These are phyloP conservation scores for Melanargia galathea DNA, from an alignment of 2,888 invertebrate species.

Conservation along the genomic window DNA sequence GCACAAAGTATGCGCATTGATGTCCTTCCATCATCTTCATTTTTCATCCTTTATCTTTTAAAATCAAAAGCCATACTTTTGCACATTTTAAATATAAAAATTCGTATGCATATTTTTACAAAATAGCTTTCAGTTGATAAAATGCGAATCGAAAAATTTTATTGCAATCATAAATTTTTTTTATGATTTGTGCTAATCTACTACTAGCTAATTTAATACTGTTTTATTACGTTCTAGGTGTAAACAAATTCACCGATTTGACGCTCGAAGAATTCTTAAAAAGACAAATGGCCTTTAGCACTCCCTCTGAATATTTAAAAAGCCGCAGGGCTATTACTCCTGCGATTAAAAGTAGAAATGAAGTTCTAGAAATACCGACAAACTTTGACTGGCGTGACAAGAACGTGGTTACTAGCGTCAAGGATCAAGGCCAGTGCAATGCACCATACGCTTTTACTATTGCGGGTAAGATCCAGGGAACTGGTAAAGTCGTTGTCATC, in stretches of 20 bases:
- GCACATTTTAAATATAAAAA: too few relatives aligned
- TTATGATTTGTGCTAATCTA: too few relatives aligned
- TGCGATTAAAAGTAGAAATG: neutral
- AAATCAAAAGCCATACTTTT: too few relatives aligned
- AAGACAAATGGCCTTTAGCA: neutral
- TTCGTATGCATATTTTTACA: too few relatives aligned
- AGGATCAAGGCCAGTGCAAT: neutral
- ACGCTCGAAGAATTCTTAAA: neutral
- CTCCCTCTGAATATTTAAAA: neutral
- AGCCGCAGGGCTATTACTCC: neutral
- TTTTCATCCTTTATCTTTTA: too few relatives aligned
- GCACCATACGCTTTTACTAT: conserved; percentile 7
- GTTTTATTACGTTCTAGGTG: neutral
- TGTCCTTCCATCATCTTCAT: too few relatives aligned
- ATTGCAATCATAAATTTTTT: too few relatives aligned
- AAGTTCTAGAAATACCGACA: neutral
- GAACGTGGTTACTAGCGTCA: conserved; percentile 5
- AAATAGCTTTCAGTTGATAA: too few relatives aligned
- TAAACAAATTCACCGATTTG: neutral
- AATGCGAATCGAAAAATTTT: too few relatives aligned
- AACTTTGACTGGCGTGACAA: conserved; percentile 11
- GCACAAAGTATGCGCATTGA: too few relatives aligned
- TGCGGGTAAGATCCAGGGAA: conserved; percentile 2
- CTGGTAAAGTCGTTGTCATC: too few relatives aligned
- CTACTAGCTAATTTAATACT: too few relatives aligned